phyloP scores from a whole-genome alignment of 2,797 vertebrate species.

The Tragelaphus oryx region DNA sequence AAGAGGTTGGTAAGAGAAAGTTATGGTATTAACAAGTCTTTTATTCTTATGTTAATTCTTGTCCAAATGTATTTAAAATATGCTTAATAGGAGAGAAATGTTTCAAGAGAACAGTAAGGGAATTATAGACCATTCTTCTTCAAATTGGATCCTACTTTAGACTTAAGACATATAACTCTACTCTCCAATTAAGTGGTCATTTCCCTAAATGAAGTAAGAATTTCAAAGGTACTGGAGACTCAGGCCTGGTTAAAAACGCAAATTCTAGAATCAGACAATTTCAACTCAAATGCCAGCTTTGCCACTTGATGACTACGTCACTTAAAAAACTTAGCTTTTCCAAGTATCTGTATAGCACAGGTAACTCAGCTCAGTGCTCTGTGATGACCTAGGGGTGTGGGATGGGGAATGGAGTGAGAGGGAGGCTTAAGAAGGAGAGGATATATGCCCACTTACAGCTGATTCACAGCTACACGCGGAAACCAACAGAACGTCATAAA shows the following conservation, averaged over 20 bases:
- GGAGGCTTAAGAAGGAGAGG: background rate
- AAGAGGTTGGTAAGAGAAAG: conserved; percentile 7
- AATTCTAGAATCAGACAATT: background rate
- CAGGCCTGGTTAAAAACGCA: background rate
- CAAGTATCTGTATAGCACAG: background rate
- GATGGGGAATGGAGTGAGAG: background rate
- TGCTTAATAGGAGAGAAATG: background rate
- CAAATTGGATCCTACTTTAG: background rate
- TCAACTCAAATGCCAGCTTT: background rate
- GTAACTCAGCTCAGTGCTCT: background rate
- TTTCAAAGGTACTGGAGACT: background rate
- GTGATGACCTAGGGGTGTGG: background rate
- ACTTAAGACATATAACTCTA: background rate
- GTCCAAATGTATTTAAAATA: background rate
- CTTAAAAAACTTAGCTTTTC: background rate
- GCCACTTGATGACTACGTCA: background rate
- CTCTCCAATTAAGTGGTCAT: background rate
- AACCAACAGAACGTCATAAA: background rate
- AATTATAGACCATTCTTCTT: background rate
- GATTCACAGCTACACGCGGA: background rate
- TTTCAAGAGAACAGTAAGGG: background rate
- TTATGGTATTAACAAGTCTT: background rate
- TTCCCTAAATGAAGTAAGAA: background rate
- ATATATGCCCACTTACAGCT: background rate
- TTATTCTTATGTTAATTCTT: background rate